Percentiles rank a stretch among this genome's conserved stretches.
Evolutionary conservation across 2,113 vertebrate species (phyloP).

Genomic region (Lipophrys pholis): DNA sequence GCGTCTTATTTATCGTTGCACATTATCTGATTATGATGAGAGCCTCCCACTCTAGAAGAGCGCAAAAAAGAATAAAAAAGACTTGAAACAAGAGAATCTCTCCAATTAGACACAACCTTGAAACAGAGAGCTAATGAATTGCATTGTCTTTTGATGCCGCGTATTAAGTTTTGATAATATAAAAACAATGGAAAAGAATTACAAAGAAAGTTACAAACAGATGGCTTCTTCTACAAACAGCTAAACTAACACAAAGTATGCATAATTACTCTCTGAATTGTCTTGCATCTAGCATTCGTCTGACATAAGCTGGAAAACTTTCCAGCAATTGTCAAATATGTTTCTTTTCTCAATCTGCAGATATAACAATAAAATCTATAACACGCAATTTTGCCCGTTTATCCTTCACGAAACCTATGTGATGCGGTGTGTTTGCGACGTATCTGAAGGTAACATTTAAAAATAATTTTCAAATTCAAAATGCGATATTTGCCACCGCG

Average conservation of each 20-base stretch:
- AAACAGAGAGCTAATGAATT: conserved; percentile 74
- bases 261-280: conserved; percentile 63
- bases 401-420: background rate
- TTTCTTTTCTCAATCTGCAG: conserved; percentile 50
- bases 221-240: conserved; percentile 74
- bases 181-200: conserved; percentile 68
- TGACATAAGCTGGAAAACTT: conserved; percentile 63
- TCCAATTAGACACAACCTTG: conserved; percentile 72
- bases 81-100: conserved; percentile 75
- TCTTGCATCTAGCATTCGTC: conserved; percentile 48
- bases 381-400: background rate
- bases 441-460: no score
- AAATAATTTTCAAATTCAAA: no score
- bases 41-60: conserved; percentile 62
- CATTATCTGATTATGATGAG: conserved; percentile 74
- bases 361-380: background rate
- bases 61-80: conserved; percentile 73
- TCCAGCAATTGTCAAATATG: conserved; percentile 25
- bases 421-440: background rate
- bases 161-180: conserved; percentile 72
- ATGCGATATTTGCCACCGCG: no score
- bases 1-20: conserved; percentile 70
- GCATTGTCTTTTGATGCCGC: conserved; percentile 73
- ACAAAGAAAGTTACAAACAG: conserved; percentile 75
- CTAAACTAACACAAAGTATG: conserved; percentile 58